Conservation (phyloP, 2,113 vertebrate species). For the Shinisaurus crocodilurus region DNA sequence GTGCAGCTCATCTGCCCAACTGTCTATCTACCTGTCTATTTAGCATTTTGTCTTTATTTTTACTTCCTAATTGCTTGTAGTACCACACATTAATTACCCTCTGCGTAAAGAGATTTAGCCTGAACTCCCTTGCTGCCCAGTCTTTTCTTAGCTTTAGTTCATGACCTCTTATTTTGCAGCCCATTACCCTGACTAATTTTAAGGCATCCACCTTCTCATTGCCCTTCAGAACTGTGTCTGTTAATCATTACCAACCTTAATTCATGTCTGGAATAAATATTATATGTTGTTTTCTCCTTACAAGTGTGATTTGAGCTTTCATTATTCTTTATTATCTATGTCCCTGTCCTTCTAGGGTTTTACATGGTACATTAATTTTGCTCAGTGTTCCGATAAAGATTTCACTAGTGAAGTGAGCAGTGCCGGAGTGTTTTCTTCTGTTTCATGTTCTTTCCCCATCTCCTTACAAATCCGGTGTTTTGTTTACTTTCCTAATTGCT, state of each 20-base stretch:
- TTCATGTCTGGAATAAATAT: constrained; percentile 22
- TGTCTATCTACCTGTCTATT: constrained; percentile 17
- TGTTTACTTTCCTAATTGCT: constrained; percentile 33
- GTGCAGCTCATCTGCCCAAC: neutral
- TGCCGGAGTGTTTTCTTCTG: neutral
- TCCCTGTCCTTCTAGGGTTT: neutral
- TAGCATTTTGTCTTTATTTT: constrained; percentile 32
- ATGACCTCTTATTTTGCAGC: constrained; percentile 51
- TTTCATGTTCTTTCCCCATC: neutral
- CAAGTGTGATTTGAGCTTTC: neutral
- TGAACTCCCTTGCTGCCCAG: constrained; percentile 38
- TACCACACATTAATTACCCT: constrained; percentile 53
- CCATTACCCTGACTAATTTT: constrained; percentile 58
- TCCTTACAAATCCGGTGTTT: constrained; percentile 7
- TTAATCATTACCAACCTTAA: constrained; percentile 52
- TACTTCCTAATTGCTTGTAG: constrained; percentile 45
- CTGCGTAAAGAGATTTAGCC: constrained; percentile 49
- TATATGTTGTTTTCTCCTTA: constrained; percentile 6
- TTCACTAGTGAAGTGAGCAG: neutral
- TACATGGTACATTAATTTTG: neutral
- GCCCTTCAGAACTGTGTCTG: constrained; percentile 55
- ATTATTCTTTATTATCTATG: constrained; percentile 2
- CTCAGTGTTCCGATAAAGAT: neutral
- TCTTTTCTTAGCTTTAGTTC: constrained; percentile 64
- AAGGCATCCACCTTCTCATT: constrained; percentile 25